A percentile compares a stretch with the other conserved stretches of the same genome.
Evolutionary conservation across 2,888 invertebrate genomes (phyloP).

Genomic region (Heliconius aoede): DNA sequence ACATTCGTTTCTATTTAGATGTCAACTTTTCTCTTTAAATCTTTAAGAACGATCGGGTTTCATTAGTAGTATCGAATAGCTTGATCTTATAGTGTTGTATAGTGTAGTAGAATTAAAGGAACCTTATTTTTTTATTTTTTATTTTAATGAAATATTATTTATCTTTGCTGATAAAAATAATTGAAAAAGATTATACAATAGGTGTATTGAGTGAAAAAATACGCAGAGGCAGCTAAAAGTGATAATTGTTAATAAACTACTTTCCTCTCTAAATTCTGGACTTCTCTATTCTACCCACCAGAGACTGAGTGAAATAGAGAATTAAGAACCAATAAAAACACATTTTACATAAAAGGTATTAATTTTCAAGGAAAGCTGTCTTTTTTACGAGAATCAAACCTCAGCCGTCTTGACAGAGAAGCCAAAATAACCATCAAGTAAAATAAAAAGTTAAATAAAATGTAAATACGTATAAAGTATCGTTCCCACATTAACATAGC

Average conservation of each 20-base stretch:
- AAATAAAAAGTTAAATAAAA: conserved; percentile 15
- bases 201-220: too few species aligned
- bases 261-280: too few species aligned
- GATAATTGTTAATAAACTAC: too few species aligned
- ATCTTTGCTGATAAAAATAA: neutral
- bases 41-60: conserved; percentile 36
- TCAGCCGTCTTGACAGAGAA: neutral
- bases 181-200: too few species aligned
- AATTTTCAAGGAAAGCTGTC: neutral
- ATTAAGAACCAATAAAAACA: too few species aligned
- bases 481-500: conserved; percentile 41
- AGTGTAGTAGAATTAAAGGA: neutral
- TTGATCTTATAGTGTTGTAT: conserved; percentile 5
- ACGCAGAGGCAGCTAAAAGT: too few species aligned
- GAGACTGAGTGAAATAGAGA: too few species aligned
- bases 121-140: conserved; percentile 8
- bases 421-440: neutral
- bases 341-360: too few species aligned
- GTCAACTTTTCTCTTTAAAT: conserved; percentile 33
- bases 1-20: conserved; percentile 38
- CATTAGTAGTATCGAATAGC: conserved; percentile 25
- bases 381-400: neutral
- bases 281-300: too few species aligned
- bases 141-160: neutral
- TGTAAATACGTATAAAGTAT: conserved; percentile 22